Percentiles rank a stretch among this genome's conserved stretches.
phyloP scores from a whole-genome alignment of 30 jellyfish, hydroid and myxozoan species.

The Clytia hemisphaerica region DNA sequence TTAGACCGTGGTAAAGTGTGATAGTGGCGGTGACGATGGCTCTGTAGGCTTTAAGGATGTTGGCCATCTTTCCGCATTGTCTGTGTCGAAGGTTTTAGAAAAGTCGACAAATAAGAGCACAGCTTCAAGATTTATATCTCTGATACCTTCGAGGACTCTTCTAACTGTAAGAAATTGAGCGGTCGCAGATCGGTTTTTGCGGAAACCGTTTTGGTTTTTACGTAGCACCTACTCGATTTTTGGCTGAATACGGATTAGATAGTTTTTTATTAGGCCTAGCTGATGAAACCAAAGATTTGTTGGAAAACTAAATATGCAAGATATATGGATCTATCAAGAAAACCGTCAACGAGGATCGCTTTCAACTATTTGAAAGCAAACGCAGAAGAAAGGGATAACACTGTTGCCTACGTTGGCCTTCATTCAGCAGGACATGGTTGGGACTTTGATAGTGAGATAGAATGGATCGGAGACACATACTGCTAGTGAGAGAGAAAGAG shows the following conservation, averaged over 20 bases:
- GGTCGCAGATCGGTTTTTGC: constrained; percentile 4
- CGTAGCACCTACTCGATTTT: constrained; percentile 9
- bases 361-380: no score
- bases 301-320: no score
- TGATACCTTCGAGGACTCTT: constrained; percentile 22
- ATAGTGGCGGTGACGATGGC: constrained; percentile 12
- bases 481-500: no score
- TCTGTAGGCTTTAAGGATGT: constrained; percentile 1
- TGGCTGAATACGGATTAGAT: constrained; percentile 13
- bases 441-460: no score
- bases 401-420: no score
- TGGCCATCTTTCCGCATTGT: background rate
- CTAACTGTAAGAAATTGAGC: constrained; percentile 12
- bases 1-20: background rate
- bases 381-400: no score
- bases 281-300: no score
- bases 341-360: no score
- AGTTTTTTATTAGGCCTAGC: no score
- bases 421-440: no score
- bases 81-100: constrained; percentile 11
- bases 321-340: no score
- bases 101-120: constrained; percentile 15
- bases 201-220: constrained; percentile 22
- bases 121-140: constrained; percentile 8
- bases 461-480: no score